Evolutionary conservation across 2,888 invertebrate species (phyloP).

Genomic region (Megalurothrips usitatus): DNA sequence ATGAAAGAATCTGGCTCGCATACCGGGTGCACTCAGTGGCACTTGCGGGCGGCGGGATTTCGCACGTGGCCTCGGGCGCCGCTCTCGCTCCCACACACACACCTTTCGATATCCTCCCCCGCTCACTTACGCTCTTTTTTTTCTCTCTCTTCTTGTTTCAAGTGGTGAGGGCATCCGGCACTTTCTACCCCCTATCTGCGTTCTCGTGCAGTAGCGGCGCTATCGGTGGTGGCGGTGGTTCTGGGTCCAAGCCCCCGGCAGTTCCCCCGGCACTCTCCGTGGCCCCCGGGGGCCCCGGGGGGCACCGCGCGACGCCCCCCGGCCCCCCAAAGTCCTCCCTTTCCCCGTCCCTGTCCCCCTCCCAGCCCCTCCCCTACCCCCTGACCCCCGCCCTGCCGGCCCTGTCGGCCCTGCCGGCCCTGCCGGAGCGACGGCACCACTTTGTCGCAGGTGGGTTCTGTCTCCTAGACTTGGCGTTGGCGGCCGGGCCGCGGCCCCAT

Average conservation of each 20-base stretch:
- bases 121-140: not conserved
- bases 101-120: constrained; percentile 33
- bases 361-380: not conserved
- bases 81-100: not conserved
- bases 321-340: constrained; percentile 35
- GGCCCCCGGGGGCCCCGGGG: not conserved
- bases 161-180: constrained; percentile 90
- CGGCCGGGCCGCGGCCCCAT: not conserved
- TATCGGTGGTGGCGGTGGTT: constrained; percentile 21
- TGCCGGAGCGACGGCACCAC: constrained; percentile 29
- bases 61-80: not conserved
- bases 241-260: constrained; percentile 34
- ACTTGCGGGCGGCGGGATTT: not conserved
- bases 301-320: constrained; percentile 34
- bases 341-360: not conserved
- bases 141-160: constrained; percentile 50
- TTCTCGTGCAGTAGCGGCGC: constrained; percentile 42
- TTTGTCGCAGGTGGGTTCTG: constrained; percentile 33
- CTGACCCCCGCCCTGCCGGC: constrained; percentile 28
- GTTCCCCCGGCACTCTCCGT: too few species aligned
- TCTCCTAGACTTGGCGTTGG: not conserved
- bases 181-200: constrained; percentile 81
- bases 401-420: constrained; percentile 33
- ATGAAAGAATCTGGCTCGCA: too few species aligned
- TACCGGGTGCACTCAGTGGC: too few species aligned